phyloP scores from a whole-genome alignment of 2,113 vertebrate genomes.

The Neodontobutis hainanensis region DNA sequence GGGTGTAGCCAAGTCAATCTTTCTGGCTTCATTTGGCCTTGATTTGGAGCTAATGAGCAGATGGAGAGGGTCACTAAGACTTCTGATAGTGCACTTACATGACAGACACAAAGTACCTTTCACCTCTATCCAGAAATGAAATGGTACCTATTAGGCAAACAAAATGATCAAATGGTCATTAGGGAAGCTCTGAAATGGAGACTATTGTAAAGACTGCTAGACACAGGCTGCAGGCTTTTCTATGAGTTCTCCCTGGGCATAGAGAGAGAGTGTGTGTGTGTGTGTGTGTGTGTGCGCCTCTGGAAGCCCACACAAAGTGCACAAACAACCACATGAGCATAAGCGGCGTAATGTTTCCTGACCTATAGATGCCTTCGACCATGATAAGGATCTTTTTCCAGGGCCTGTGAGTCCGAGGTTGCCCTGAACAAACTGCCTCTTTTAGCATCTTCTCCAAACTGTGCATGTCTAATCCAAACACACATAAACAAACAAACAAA shows the following conservation, averaged over 20 bases:
- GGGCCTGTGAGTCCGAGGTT: conserved; percentile 87
- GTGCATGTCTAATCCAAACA: conserved; percentile 81
- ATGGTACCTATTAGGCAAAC: conserved; percentile 29
- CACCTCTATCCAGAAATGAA: conserved; percentile 56
- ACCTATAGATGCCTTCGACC: conserved; percentile 96
- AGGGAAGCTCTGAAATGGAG: conserved; percentile 47
- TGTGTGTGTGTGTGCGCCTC: conserved; percentile 8
- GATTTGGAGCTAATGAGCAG: conserved; percentile 77
- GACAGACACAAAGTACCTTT: conserved; percentile 61
- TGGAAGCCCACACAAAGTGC: conserved; percentile 10
- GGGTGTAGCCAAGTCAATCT: conserved; percentile 68
- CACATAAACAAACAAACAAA: conserved; percentile 38
- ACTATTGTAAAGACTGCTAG: conserved; percentile 46
- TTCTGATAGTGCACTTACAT: conserved; percentile 51
- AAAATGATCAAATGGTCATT: conserved; percentile 37
- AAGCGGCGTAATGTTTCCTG: conserved; percentile 29
- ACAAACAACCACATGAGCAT: not conserved
- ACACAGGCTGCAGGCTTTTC: conserved; percentile 33
- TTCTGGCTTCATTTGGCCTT: conserved; percentile 70
- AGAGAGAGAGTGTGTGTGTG: conserved; percentile 6
- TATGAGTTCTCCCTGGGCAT: conserved; percentile 33
- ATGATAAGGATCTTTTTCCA: conserved; percentile 97
- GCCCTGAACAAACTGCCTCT: conserved; percentile 87
- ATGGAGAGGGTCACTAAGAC: conserved; percentile 71
- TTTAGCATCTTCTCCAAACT: conserved; percentile 87